Base-by-base conservation (phyloP, 2,888 invertebrate genomes). In the Galerucella pusilla region DNA sequence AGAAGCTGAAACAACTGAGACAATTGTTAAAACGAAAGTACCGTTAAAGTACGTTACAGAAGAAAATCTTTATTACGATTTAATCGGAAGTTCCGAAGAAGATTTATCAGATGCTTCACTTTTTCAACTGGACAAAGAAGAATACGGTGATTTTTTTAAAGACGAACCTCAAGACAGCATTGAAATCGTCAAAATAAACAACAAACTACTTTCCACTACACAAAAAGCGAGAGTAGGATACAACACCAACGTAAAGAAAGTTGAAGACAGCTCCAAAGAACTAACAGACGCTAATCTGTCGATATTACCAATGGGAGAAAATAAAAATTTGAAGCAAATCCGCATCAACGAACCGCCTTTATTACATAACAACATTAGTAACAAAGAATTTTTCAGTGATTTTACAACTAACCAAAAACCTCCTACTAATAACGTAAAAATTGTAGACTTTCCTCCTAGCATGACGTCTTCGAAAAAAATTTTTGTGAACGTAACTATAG, bases 401-500 rank as follows among this genome's bases (percentile, higher is more conserved):
- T 81, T 81, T 81, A 76, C 80, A 76, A 78, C 80, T 78, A 81
- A 81, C 76, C 73, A 74, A 54, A 66, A 78, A 14, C 71, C 74
- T 12, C 66, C 72, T 57, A 81, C 84, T 68, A 83, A 35, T 7
- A 35, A 83, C 78, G 81, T 86, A 68, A 85, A 85, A 78, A 76
- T 88, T 72, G 83, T 88, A 65, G 83, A 87, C 76, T 84, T 87
- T 20, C 88, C 87, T 28, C 70, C 87, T 85, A 89, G 89, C 81
- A 88, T 88, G 28, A 60, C 76, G 42, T 73, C 79, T 81, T 84
- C 88, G 42, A 92, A 92, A 87, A 91, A 93, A 82, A 92, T 96
- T 82, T 89, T 95, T 80, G 93, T 96, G 77, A 96, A 96, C 88
- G 90, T 96, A 80, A 94, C 95, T 10, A 95, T 96, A 83, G 92